phyloP scores from a whole-genome alignment of 2,797 vertebrate species.

The Pteropus rufus region DNA sequence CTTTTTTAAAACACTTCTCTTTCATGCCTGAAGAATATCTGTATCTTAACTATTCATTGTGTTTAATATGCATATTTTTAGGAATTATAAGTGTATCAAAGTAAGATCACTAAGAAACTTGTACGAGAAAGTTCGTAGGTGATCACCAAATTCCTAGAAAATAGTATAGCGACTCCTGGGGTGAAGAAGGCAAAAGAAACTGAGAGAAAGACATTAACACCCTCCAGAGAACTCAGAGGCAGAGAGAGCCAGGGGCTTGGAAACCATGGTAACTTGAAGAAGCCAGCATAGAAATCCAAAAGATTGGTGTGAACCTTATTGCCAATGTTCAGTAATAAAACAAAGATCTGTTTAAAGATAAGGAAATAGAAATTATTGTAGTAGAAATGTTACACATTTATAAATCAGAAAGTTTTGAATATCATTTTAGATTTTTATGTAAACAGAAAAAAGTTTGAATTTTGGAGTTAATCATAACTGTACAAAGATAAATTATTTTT shows the following conservation, averaged over 20 bases:
- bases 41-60: not conserved
- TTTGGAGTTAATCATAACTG: not conserved
- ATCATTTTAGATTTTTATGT: not conserved
- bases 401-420: not conserved
- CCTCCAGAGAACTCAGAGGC: not conserved
- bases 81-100: not conserved
- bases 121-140: not conserved
- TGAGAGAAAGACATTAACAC: not conserved
- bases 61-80: not conserved
- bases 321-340: not conserved
- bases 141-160: not conserved
- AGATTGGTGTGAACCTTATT: not conserved
- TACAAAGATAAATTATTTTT: not conserved
- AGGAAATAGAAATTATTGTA: not conserved
- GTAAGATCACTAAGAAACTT: not conserved
- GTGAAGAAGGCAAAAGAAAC: not conserved
- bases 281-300: not conserved
- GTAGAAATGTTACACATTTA: not conserved
- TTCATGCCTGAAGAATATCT: not conserved
- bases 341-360: not conserved
- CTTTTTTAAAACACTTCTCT: not conserved
- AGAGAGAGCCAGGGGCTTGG: not conserved
- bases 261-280: not conserved
- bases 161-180: not conserved
- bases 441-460: not conserved